These are phyloP conservation scores for Heliangelus exortis DNA, from an alignment of 2,797 vertebrate species.

Conservation along the genomic window DNA sequence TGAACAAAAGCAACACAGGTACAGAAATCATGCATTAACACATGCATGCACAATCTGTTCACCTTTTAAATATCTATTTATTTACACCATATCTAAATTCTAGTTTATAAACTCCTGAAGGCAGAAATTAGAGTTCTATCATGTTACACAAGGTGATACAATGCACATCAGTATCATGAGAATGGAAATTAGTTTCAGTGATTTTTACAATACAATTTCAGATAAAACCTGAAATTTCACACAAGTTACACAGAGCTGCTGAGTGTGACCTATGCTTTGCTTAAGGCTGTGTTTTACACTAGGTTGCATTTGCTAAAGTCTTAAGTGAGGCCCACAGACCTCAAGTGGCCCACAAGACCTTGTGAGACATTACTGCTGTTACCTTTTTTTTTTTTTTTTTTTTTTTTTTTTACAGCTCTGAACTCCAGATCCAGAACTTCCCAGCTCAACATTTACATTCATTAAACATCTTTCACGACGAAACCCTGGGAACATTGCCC, in stretches of 20 bases:
- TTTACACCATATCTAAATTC: not conserved
- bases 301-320: not conserved
- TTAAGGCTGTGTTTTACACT: not conserved
- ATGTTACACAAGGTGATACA: not conserved
- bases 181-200: not conserved
- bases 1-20: not conserved
- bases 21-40: not conserved
- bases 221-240: not conserved
- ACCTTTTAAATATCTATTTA: not conserved
- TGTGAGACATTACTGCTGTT: not conserved
- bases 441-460: not conserved
- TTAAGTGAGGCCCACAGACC: not conserved
- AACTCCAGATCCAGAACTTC: not conserved
- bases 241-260: not conserved
- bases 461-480: not conserved
- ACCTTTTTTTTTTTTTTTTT: not conserved
- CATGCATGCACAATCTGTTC: not conserved
- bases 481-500: not conserved
- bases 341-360: not conserved
- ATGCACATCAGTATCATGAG: not conserved
- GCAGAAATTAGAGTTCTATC: not conserved
- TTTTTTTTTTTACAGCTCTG: not conserved
- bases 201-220: not conserved
- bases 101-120: not conserved
- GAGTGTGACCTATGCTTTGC: not conserved